Evolutionary conservation across 2,888 invertebrate species (phyloP).

Genomic region (Diadromus collaris): DNA sequence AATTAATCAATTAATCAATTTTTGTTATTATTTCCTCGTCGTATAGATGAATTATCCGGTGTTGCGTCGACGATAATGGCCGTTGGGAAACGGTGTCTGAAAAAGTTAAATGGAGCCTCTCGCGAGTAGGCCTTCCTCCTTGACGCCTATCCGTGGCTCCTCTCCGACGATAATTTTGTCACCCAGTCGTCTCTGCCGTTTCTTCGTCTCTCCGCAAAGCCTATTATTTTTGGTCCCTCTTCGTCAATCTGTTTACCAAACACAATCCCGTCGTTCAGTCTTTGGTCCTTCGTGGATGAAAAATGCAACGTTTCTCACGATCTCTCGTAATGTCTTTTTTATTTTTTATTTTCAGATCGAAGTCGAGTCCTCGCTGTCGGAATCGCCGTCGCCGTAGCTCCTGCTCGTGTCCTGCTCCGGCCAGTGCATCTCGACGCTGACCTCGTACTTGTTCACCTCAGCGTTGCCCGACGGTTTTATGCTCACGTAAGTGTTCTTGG

Average conservation of each 20-base stretch:
- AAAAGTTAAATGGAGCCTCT: constrained; percentile 40
- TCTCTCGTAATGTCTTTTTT: constrained; percentile 38
- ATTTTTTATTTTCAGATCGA: no score
- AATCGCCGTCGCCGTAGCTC: constrained; percentile 68
- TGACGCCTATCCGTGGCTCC: constrained; percentile 14
- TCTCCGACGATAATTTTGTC: constrained; percentile 1
- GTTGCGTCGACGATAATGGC: constrained; percentile 37
- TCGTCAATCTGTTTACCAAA: background rate
- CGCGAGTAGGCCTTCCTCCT: constrained; percentile 49
- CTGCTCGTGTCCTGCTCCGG: constrained; percentile 62
- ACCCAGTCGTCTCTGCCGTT: background rate
- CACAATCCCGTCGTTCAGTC: background rate
- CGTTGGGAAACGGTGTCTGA: constrained; percentile 37
- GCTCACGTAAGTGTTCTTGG: constrained; percentile 70
- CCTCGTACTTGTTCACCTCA: constrained; percentile 69
- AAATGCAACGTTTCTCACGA: background rate
- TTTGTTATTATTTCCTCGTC: background rate
- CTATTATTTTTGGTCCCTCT: background rate
- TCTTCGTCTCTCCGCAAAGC: background rate
- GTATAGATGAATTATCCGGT: constrained; percentile 3
- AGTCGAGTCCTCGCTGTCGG: constrained; percentile 76
- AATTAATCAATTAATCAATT: background rate
- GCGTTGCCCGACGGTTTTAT: constrained; percentile 68
- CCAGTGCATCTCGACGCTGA: constrained; percentile 69
- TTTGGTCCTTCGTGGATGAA: background rate